Evolutionary conservation across 2,113 vertebrate species (phyloP).

Genomic region (Phaethon lepturus): DNA sequence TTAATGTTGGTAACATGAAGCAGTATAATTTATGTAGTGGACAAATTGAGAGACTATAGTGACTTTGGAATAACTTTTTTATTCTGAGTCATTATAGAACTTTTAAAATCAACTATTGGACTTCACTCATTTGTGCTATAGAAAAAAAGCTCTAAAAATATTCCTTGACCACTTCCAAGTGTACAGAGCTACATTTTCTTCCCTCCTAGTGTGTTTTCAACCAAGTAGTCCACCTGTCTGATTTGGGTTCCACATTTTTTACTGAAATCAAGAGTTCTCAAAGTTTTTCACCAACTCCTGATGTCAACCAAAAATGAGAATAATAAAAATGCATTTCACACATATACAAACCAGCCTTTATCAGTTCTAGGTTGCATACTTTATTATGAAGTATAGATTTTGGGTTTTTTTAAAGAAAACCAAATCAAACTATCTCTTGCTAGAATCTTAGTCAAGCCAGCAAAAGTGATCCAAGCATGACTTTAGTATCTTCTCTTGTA

Average conservation of each 20-base stretch:
- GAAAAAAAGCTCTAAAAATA: neutral
- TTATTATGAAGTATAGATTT: neutral
- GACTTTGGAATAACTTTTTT: neutral
- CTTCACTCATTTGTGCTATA: neutral
- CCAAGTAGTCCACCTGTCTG: neutral
- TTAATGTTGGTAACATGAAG: neutral
- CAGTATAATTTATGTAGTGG: neutral
- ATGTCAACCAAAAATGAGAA: neutral
- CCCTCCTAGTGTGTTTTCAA: neutral
- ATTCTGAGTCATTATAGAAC: neutral
- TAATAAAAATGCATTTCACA: neutral
- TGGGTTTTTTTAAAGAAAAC: neutral
- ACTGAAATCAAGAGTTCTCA: neutral
- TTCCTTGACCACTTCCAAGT: neutral
- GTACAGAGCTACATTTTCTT: neutral
- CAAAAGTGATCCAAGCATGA: neutral
- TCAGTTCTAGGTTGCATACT: neutral
- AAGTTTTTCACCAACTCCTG: neutral
- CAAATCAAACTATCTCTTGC: neutral
- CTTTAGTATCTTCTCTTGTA: neutral
- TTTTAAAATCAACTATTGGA: neutral
- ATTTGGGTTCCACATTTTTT: neutral
- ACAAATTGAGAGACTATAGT: neutral
- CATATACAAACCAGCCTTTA: neutral
- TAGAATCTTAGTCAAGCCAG: neutral